phyloP scores from a whole-genome alignment of 2,113 vertebrate genomes.

The Ictidomys tridecemlineatus region DNA sequence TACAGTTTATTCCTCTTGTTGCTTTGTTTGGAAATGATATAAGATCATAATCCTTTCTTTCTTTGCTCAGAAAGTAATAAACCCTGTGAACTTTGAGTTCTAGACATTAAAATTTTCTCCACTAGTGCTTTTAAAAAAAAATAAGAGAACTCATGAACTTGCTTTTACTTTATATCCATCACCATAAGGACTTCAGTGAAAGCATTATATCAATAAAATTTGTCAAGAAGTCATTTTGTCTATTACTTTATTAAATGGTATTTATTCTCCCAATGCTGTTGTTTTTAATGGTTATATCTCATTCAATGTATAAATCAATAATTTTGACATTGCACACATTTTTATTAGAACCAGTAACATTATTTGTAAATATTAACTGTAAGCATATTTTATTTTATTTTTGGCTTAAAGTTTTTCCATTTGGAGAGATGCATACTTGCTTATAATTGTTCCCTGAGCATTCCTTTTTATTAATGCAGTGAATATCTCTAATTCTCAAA shows the following conservation, averaged over 20 bases:
- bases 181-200: slow-evolving; percentile 54
- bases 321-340: slow-evolving; percentile 65
- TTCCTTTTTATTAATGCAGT: background rate
- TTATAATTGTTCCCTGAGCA: slow-evolving; percentile 43
- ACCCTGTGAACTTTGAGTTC: slow-evolving; percentile 23
- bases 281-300: slow-evolving; percentile 51
- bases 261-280: background rate
- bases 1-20: background rate
- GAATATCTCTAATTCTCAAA: slow-evolving; percentile 17
- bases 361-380: background rate
- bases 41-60: background rate
- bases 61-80: background rate
- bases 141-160: slow-evolving; percentile 55
- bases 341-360: slow-evolving; percentile 23
- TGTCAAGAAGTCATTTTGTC: slow-evolving; percentile 56
- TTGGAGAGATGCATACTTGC: background rate
- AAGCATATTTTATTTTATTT: slow-evolving; percentile 40
- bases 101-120: slow-evolving; percentile 18
- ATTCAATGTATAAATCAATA: slow-evolving; percentile 55
- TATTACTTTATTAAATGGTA: slow-evolving; percentile 62
- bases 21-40: background rate
- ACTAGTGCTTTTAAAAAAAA: slow-evolving; percentile 61
- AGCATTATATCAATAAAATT: slow-evolving; percentile 75
- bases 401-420: background rate
- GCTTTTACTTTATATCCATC: slow-evolving; percentile 54